phyloP scores from a whole-genome alignment of 1,140 invertebrate genomes.

The Myzus persicae region DNA sequence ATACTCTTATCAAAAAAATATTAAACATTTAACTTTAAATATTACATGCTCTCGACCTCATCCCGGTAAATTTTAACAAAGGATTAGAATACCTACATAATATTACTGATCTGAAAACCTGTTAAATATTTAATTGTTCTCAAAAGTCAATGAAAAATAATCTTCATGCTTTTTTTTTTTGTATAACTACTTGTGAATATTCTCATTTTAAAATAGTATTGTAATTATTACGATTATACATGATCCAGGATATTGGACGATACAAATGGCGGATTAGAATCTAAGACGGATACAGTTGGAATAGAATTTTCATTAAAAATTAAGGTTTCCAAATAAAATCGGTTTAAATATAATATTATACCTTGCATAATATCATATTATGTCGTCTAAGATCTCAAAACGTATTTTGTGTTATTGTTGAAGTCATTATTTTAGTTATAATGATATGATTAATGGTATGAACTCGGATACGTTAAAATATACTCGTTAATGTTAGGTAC shows the following conservation, averaged over 20 bases:
- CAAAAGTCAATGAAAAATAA: too few relatives aligned
- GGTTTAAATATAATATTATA: neutral
- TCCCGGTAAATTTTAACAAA: too few relatives aligned
- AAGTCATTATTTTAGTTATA: neutral
- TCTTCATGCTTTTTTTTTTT: too few relatives aligned
- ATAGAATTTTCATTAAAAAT: neutral
- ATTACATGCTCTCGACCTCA: neutral
- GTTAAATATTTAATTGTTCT: too few relatives aligned
- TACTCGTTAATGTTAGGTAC: neutral
- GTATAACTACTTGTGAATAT: too few relatives aligned
- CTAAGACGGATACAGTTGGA: neutral
- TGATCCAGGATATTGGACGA: neutral
- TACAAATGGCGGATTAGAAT: neutral
- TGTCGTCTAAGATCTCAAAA: neutral
- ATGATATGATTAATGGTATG: neutral
- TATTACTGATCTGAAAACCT: too few relatives aligned
- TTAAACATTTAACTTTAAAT: neutral
- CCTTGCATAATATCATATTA: neutral
- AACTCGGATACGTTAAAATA: neutral
- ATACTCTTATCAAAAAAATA: neutral
- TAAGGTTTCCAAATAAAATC: neutral
- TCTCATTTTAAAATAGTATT: too few relatives aligned
- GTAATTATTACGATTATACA: neutral
- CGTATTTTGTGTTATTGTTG: neutral
- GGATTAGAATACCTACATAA: too few relatives aligned